Evolutionary conservation across 2,797 vertebrate species (phyloP).

Genomic region (Eutrigla gurnardus): DNA sequence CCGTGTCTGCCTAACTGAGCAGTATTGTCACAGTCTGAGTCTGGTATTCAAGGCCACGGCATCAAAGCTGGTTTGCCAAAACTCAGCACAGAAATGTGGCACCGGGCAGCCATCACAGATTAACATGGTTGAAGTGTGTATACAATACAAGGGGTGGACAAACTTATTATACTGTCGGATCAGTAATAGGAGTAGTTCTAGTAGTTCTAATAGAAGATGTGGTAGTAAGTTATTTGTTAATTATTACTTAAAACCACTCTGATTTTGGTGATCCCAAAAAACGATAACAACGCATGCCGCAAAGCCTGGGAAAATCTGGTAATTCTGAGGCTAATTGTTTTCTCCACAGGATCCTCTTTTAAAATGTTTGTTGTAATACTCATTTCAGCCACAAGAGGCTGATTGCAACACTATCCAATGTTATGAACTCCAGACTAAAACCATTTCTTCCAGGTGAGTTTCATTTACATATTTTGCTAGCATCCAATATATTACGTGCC

Average conservation of each 20-base stretch:
- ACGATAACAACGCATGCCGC: no score
- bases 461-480: no score
- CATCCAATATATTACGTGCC: no score
- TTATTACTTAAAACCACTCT: not conserved
- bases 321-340: not conserved
- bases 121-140: not conserved
- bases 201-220: not conserved
- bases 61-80: constrained; percentile 29
- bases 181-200: constrained; percentile 1
- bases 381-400: not conserved
- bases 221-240: not conserved
- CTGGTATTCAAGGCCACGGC: constrained; percentile 16
- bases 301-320: no score
- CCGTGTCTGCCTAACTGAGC: constrained; percentile 21
- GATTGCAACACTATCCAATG: no score
- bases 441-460: no score
- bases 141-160: not conserved
- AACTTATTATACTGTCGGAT: constrained; percentile 8
- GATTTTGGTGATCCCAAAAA: constrained; percentile 1
- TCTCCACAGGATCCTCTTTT: not conserved
- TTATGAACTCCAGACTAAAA: no score
- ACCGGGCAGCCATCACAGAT: constrained; percentile 8
- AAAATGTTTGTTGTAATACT: not conserved
- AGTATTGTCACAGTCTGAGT: constrained; percentile 16
- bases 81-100: constrained; percentile 31